Base-by-base conservation (phyloP, 2,113 vertebrate species). In the Vidua chalybeata region DNA sequence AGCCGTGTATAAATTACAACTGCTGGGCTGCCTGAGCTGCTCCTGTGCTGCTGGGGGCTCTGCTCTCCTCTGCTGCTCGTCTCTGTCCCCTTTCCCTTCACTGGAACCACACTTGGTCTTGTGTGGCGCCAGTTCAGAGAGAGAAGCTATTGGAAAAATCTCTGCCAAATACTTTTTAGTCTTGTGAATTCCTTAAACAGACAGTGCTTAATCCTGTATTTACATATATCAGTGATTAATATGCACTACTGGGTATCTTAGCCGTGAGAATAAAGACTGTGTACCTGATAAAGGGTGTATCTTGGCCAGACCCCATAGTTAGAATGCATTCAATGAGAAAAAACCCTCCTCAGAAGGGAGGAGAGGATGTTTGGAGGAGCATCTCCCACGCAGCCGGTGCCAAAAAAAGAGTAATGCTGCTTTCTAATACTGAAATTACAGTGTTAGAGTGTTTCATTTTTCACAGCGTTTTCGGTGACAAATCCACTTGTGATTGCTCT, bases 311-410 rank as follows among this genome's bases (percentile, higher is more conserved):
- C 7, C 8, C 3, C 11, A 4, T 10, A 10, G 39, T 0, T 82
- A 46, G 69, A 75, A 61, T 30, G n/a, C 13, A 13, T 82, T 54
- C 39, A 68, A 54, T 33, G 52, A 52, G 28, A 61, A 59, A 13
- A 81, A 81, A 45, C 10, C 13, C 8, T 37, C 6, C 69, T 86
- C 17, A 11, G 17, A 14, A 11, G 18, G 18, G 26, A 59, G 83
- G 10, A 26, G 7, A 4, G 15, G 27, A 19, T 33, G 49, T 63
- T 55, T n/a, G n/a, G n/a, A 68, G 24, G 54, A 83, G 17, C 30
- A 76, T 54, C 16, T 23, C 54, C 21, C 13, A 2, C 1, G 4
- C 19, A 59, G 8, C 45, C 2, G 0, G 46, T 37, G 28, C 24
- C 17, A 30, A 55, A 68, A 68, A 18, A 41, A 41, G n/a, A 73